Evolutionary conservation across 2,113 vertebrate species (phyloP).

Genomic region (Rhombomys opimus): DNA sequence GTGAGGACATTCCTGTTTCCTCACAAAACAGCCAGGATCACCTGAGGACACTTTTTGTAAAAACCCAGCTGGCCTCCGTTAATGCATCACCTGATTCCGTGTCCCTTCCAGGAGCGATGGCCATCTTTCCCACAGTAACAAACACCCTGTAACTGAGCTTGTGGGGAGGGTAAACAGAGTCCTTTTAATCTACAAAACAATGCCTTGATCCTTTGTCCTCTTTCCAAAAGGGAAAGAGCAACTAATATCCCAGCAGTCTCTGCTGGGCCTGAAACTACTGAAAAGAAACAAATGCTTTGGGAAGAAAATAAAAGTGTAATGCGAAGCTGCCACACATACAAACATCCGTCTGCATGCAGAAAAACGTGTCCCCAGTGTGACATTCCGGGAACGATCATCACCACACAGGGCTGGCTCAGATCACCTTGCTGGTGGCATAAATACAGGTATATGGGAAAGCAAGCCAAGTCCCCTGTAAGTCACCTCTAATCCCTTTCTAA

Average conservation of each 20-base stretch:
- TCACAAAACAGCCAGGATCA: constrained; percentile 46
- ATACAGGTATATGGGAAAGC: not conserved
- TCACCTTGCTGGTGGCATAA: not conserved
- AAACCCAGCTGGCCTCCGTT: not conserved
- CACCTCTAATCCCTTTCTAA: not conserved
- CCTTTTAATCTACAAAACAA: constrained; percentile 51
- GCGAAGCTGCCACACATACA: not conserved
- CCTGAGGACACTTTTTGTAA: constrained; percentile 55
- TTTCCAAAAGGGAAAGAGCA: constrained; percentile 39
- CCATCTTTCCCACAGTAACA: constrained; percentile 62
- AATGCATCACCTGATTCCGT: not conserved
- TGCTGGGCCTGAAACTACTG: not conserved
- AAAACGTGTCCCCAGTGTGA: not conserved
- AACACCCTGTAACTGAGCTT: constrained; percentile 51
- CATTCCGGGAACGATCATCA: not conserved
- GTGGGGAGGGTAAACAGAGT: constrained; percentile 11
- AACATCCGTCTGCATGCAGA: not conserved
- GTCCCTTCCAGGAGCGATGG: constrained; percentile 10
- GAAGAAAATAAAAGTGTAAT: not conserved
- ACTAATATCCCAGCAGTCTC: not conserved
- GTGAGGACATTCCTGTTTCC: constrained; percentile 18
- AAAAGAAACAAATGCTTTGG: not conserved
- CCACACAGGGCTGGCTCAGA: not conserved
- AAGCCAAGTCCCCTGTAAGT: not conserved
- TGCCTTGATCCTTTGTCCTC: constrained; percentile 20